Evolutionary conservation across 2,888 invertebrate species (phyloP), one percentile per base, ranked within the genome.

Genomic region (Ceratothoa steindachneri): DNA sequence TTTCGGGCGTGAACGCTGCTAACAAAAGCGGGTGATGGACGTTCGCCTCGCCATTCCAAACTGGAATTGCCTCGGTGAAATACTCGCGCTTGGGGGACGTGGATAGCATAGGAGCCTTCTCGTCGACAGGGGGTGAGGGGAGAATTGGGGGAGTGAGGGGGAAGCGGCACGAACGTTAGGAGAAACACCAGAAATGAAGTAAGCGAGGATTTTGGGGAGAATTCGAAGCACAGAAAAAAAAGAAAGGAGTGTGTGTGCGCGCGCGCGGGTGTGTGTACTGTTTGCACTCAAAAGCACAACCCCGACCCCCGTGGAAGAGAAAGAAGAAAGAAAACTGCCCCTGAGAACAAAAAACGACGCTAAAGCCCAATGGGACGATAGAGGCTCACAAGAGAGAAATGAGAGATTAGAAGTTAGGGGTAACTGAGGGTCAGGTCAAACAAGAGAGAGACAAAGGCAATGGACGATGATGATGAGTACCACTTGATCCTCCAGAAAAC

Each of bases 31-130:
- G 64, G 71, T 77, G 77, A 77, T 77, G 77, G 77, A 77, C 77
- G 77, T 71, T 73, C 77, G 77, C 77, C 72, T 77, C 77, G 77
- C 77, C 71, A 77, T 77, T 77, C 73, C 77, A 71, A 73, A 77
- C 77, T 77, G 73, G 73, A 77, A 77, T 77, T 77, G 77, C 77
- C 77, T 77, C 71, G 65, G 77, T 77, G 77, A 77, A 77, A 77
- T 77, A 77, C 77, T 77, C 66, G 77, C 77, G 73, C 73, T 71
- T 67, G 31, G 77, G 73, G 77, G 73, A 71, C 77, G 77, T 55
- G 55, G 55, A 55, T 55, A 53, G 53, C 27, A 53, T 80, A 77
- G 77, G 71, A 72, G 68, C 55, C 24, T 55, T 22, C 55, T 55
- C 55, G 5, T 22, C 19, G 19, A 7, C 15, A 12, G 7, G 24